Percentiles rank a stretch among this genome's conserved stretches.
phyloP scores from a whole-genome alignment of 1,140 invertebrate species.

The Microplitis demolitor region DNA sequence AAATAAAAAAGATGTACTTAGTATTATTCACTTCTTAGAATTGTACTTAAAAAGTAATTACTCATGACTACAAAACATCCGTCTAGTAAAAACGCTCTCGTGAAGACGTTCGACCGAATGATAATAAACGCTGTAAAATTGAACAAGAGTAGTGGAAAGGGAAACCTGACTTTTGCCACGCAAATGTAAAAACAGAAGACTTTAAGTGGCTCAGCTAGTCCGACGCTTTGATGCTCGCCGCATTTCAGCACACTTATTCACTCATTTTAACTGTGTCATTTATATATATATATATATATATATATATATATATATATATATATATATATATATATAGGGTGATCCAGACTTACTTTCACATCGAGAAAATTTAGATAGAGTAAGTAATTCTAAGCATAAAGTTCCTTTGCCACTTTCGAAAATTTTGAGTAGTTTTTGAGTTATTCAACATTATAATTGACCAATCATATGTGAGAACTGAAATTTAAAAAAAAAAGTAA shows the following conservation, averaged over 20 bases:
- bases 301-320: too few relatives aligned
- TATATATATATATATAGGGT: too few relatives aligned
- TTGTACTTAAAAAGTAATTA: not conserved
- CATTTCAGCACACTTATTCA: slow-evolving; percentile 31
- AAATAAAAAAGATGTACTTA: not conserved
- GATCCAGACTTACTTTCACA: too few relatives aligned
- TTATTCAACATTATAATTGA: too few relatives aligned
- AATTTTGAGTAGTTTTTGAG: too few relatives aligned
- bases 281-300: not conserved
- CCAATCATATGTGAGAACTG: too few relatives aligned
- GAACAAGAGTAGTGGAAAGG: not conserved
- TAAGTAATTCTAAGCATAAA: too few relatives aligned
- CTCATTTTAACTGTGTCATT: slow-evolving; percentile 1
- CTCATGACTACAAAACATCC: not conserved
- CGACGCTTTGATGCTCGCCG: slow-evolving; percentile 51
- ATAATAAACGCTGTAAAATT: not conserved
- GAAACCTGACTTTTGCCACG: slow-evolving; percentile 47
- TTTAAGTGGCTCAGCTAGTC: slow-evolving; percentile 57
- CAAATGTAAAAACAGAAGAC: slow-evolving; percentile 54
- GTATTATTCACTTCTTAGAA: not conserved
- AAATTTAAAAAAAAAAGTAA: too few relatives aligned
- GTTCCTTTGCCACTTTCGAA: too few relatives aligned
- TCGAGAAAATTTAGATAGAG: too few relatives aligned
- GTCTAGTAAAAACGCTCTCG: not conserved
- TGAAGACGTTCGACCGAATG: not conserved